These are phyloP conservation scores for Sinocyclocheilus maitianheensis DNA, from an alignment of 2,113 vertebrate genomes.

Conservation along the genomic window DNA sequence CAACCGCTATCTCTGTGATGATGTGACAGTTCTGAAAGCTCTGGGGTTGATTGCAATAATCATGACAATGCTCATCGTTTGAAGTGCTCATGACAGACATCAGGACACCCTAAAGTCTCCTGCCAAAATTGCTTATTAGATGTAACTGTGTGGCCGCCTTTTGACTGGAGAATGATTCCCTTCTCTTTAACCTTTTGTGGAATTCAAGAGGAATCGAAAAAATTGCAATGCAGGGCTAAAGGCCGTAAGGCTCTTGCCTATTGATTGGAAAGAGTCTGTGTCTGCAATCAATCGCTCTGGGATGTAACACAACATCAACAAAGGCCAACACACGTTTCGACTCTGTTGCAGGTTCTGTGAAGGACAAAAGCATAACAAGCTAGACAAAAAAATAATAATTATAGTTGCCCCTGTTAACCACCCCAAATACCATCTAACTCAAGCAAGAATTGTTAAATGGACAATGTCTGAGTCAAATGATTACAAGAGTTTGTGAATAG, in stretches of 20 bases:
- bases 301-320: slow-evolving; percentile 61
- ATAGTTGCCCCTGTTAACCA: not conserved
- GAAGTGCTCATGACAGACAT: not conserved
- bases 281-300: slow-evolving; percentile 69
- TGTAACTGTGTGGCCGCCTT: slow-evolving; percentile 38
- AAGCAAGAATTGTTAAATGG: not conserved
- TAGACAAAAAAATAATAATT: not conserved
- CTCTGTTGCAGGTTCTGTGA: slow-evolving; percentile 56
- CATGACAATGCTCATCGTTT: slow-evolving; percentile 11
- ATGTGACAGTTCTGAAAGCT: slow-evolving; percentile 9
- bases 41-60: slow-evolving; percentile 30
- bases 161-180: slow-evolving; percentile 49
- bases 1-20: not conserved
- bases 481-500: too few species aligned
- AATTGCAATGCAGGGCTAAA: slow-evolving; percentile 59
- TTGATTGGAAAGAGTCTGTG: slow-evolving; percentile 68
- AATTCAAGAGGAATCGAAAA: slow-evolving; percentile 67
- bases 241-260: slow-evolving; percentile 50
- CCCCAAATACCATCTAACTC: not conserved
- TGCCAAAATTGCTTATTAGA: slow-evolving; percentile 49
- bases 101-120: not conserved
- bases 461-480: not conserved
- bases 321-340: slow-evolving; percentile 53
- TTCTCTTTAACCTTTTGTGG: slow-evolving; percentile 67
- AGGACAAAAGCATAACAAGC: slow-evolving; percentile 49